Base-by-base conservation (phyloP, 2,888 invertebrate species). In the Heliconius cydno region DNA sequence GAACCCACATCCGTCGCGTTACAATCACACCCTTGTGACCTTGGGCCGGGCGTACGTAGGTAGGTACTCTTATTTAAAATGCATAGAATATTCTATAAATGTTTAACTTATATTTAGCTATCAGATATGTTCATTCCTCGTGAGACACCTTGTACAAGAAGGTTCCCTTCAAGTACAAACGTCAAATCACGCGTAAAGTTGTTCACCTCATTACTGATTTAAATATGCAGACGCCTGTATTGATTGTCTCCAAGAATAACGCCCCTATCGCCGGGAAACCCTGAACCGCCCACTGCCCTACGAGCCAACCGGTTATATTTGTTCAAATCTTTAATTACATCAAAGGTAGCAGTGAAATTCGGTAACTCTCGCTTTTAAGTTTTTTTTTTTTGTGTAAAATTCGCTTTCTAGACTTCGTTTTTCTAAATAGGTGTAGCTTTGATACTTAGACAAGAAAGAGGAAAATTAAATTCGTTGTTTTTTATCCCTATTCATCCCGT, bases 171-270 rank as follows among this genome's bases (percentile, higher is more conserved):
- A 73, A 60, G 67, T 38, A 63, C n/a, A n/a, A 25, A 74, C 25
- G 60, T 66, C 60, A 80, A 80, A 76, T 80, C 74, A 76, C 81
- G 77, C 76, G 79, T 79, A 57, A 80, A 85, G 82, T 80, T 78
- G 77, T 83, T 85, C 77, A 80, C 84, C 80, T 85, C 90, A 90
- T 88, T 85, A 88, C 87, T 89, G 90, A 91, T 92, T 93, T 94
- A 93, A 94, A 94, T 94, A 94, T 93, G 92, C 93, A 93, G 91
- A 93, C 91, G 88, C 84, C 84, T 81, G 90, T 94, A 94, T 94
- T 89, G 94, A 94, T 94, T 94, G 93, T 94, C 91, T 90, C 93
- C 90, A 91, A 93, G 93, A 94, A 94, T 94, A 94, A 91, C 91
- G 80, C 88, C 88, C 88, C 88, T 86, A 85, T 84, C 84, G 84